Conservation (phyloP, 2,797 vertebrate species). For the Eptatretus atami region DNA sequence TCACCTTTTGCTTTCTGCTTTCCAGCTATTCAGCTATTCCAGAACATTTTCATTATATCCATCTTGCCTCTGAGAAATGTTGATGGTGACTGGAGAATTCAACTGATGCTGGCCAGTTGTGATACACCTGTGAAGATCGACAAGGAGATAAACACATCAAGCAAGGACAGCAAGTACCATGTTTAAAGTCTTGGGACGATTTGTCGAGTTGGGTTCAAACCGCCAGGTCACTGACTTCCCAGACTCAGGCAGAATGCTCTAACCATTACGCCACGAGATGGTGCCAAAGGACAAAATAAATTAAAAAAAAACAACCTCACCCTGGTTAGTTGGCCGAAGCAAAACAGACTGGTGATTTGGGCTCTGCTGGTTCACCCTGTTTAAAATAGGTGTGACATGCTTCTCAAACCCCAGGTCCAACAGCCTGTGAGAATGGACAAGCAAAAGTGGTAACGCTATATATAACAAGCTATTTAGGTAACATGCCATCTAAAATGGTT, state of each 20-base stretch:
- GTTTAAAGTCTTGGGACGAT: no score
- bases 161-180: no score
- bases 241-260: no score
- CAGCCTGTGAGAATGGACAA: slow-evolving; percentile 19
- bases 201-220: no score
- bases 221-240: neutral
- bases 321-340: slow-evolving; percentile 56
- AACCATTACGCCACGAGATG: neutral
- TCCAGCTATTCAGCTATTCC: no score
- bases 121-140: slow-evolving; percentile 23
- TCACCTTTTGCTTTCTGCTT: no score
- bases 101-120: slow-evolving; percentile 38
- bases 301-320: slow-evolving; percentile 13
- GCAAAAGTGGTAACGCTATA: neutral
- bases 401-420: slow-evolving; percentile 81
- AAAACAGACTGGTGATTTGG: slow-evolving; percentile 38
- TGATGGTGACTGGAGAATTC: slow-evolving; percentile 28
- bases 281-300: neutral
- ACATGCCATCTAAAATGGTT: neutral
- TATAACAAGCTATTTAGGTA: neutral
- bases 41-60: no score
- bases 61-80: slow-evolving; percentile 17
- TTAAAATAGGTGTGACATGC: slow-evolving; percentile 52
- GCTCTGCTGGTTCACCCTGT: slow-evolving; percentile 29
- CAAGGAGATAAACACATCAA: neutral